These are phyloP conservation scores for Semaprochilodus insignis DNA, from an alignment of 2,797 vertebrate species.

Conservation along the genomic window DNA sequence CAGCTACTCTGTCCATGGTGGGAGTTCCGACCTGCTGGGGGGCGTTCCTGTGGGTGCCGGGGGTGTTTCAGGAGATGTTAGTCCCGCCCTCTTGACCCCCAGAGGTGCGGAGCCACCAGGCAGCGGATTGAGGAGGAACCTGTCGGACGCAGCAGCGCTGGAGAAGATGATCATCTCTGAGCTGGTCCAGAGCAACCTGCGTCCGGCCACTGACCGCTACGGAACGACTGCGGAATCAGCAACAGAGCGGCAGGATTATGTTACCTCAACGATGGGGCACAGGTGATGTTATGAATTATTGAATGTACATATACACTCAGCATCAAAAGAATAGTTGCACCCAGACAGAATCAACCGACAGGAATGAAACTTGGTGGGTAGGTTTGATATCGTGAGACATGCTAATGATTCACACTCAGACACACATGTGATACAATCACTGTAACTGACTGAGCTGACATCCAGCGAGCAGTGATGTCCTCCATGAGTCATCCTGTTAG, in stretches of 20 bases:
- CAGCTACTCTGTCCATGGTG: conserved; percentile 91
- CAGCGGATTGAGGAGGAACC: conserved; percentile 78
- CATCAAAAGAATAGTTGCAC: too few species aligned
- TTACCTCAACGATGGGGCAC: conserved; percentile 32
- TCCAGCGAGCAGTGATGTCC: too few species aligned
- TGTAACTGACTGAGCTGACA: too few species aligned
- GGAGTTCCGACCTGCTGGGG: conserved; percentile 84
- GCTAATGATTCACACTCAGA: too few species aligned
- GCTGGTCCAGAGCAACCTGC: conserved; percentile 92
- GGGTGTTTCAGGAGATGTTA: conserved; percentile 77
- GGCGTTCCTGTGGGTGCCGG: conserved; percentile 72
- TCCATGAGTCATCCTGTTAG: too few species aligned
- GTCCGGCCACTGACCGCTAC: conserved; percentile 75
- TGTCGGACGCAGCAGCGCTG: conserved; percentile 88
- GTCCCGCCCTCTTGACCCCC: conserved; percentile 78
- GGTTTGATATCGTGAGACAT: too few species aligned
- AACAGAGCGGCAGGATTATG: conserved; percentile 39
- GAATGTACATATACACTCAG: too few species aligned
- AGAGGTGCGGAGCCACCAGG: conserved; percentile 70
- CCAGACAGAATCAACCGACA: too few species aligned
- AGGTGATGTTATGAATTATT: conserved; percentile 2
- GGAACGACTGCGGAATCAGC: conserved; percentile 56
- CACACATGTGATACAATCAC: too few species aligned
- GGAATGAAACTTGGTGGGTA: too few species aligned
- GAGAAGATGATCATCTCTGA: conserved; percentile 97